Evolutionary conservation across 2,888 invertebrate species (phyloP).

Genomic region (Agrochola circellaris): DNA sequence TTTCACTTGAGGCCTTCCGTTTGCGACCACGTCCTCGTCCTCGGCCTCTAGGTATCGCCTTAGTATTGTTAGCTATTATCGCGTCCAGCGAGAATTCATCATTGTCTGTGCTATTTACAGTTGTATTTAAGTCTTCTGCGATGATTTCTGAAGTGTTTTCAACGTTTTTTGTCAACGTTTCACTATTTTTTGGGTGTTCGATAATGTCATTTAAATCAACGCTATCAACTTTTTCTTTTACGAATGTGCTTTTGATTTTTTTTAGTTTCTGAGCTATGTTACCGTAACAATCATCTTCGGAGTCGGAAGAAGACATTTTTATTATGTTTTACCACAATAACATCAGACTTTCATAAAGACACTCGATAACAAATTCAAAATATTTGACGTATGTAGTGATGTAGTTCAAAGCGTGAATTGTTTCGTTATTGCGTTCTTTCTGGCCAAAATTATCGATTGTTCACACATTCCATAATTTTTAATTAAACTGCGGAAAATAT

Average conservation of each 20-base stretch:
- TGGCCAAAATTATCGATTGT: conserved; percentile 13
- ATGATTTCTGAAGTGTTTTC: conserved; percentile 17
- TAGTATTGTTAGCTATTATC: conserved; percentile 69
- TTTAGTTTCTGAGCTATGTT: conserved; percentile 80
- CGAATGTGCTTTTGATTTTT: conserved; percentile 74
- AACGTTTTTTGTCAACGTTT: conserved; percentile 36
- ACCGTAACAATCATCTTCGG: conserved; percentile 86
- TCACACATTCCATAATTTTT: background rate
- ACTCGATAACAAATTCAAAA: conserved; percentile 24
- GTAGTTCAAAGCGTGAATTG: background rate
- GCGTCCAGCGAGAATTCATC: conserved; percentile 71
- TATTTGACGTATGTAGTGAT: conserved; percentile 48
- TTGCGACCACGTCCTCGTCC: conserved; percentile 41
- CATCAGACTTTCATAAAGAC: background rate
- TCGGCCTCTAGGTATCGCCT: conserved; percentile 37
- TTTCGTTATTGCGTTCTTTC: background rate
- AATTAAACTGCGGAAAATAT: background rate
- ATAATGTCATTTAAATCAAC: conserved; percentile 68
- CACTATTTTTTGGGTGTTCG: conserved; percentile 48
- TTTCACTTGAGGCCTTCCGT: conserved; percentile 33
- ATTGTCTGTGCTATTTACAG: conserved; percentile 59
- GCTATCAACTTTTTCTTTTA: conserved; percentile 70
- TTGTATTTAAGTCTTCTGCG: conserved; percentile 52
- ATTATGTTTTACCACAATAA: background rate
- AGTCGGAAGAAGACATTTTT: conserved; percentile 82